phyloP scores from a whole-genome alignment of 2,888 invertebrate species.

The Theretra japonica region DNA sequence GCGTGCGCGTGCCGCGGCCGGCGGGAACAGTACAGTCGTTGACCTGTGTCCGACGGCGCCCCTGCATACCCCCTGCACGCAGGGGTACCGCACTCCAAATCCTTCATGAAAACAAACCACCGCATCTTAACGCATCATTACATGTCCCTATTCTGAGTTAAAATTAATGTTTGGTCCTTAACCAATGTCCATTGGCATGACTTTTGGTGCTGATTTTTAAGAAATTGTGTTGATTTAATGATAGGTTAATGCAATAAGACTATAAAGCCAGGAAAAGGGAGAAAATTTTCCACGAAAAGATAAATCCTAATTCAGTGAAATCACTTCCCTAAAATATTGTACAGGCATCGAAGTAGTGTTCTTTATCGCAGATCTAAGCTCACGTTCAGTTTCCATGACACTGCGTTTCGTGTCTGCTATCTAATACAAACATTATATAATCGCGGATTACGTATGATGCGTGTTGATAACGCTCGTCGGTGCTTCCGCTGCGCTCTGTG shows the following conservation, averaged over 20 bases:
- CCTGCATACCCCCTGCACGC: constrained; percentile 9
- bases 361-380: neutral
- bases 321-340: neutral
- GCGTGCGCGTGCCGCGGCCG: constrained; percentile 57
- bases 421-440: constrained; percentile 69
- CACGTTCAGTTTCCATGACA: constrained; percentile 11
- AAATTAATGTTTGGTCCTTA: no score
- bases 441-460: constrained; percentile 60
- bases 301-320: no score
- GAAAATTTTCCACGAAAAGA: no score
- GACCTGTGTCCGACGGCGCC: constrained; percentile 48
- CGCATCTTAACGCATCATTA: neutral
- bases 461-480: constrained; percentile 53
- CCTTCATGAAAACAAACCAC: neutral
- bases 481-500: constrained; percentile 51
- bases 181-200: no score
- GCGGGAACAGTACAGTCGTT: constrained; percentile 73
- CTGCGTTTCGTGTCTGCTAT: constrained; percentile 51
- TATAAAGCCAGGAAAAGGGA: no score
- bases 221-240: no score
- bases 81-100: neutral
- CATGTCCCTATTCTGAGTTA: neutral
- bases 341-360: neutral
- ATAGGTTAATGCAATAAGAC: no score
- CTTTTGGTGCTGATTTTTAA: no score